Evolutionary conservation across 2,113 vertebrate species (phyloP), one percentile per base, ranked within the genome.

Genomic region (Trichomycterus rosablanca): DNA sequence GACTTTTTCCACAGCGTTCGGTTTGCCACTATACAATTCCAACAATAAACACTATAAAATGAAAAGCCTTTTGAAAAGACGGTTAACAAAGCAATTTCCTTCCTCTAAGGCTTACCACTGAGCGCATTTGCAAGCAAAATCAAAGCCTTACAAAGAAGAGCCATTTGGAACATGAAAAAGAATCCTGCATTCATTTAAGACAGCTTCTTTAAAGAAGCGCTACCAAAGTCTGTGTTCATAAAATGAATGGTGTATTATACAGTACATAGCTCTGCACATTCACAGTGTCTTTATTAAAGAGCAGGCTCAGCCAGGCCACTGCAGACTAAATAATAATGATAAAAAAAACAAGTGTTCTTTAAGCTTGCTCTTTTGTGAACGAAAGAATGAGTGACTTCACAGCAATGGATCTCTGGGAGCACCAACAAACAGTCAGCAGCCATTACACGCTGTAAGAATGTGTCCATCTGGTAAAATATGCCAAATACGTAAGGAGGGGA

Each of bases 41-140:
- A 30, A 63, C 40, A 42, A 65, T n/a, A 46, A 20, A 6, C 46
- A 35, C 62, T n/a, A 63, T 52, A 45, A 45, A n/a, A n/a, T n/a
- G n/a, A n/a, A n/a, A n/a, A n/a, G n/a, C n/a, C n/a, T n/a, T n/a
- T 7, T 50, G 16, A 40, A 44, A 20, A 19, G 14, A 26, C 9
- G 34, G 4, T 26, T n/a, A 44, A 57, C 22, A 63, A 52, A 63
- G n/a, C 46, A 58, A 50, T 37, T 26, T 30, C 35, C 45, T 49
- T 55, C 26, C 56, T 37, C 7, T 12, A 24, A 34, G 19, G 26
- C 16, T 19, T n/a, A n/a, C n/a, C n/a, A 32, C 40, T 8, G 39
- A n/a, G 32, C 9, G 26, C 15, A 57, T 35, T 34, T 22, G 34
- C 16, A 24, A 7, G 23, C 7, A 12, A 39, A 20, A 43, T 40